Conservation (phyloP, 2,797 vertebrate species). For the Siniperca obscura region DNA sequence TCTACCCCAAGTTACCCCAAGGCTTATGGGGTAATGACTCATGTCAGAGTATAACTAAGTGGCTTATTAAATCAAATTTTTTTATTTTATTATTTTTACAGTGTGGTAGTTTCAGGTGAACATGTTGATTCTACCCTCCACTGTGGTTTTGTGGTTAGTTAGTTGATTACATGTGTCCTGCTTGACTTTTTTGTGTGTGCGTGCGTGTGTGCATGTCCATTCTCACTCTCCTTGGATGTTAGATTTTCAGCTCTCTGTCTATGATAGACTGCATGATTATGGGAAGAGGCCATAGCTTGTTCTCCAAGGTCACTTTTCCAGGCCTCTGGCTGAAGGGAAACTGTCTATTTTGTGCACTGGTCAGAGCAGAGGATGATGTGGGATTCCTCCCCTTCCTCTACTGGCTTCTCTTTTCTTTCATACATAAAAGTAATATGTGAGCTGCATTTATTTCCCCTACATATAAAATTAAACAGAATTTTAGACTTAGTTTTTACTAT, state of each 20-base stretch:
- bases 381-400: conserved; percentile 25
- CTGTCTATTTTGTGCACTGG: conserved; percentile 73
- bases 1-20: conserved; percentile 55
- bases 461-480: conserved; percentile 28
- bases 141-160: conserved; percentile 58
- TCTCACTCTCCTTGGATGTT: conserved; percentile 45
- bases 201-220: conserved; percentile 36
- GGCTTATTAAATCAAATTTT: conserved; percentile 28
- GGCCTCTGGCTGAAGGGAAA: conserved; percentile 68
- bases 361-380: conserved; percentile 66
- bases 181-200: conserved; percentile 15
- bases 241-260: conserved; percentile 55
- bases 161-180: conserved; percentile 54
- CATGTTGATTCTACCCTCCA: conserved; percentile 13
- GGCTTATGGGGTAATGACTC: conserved; percentile 32
- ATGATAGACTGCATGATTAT: conserved; percentile 68
- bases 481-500: conserved; percentile 7
- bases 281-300: conserved; percentile 70
- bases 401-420: conserved; percentile 54
- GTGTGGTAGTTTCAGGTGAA: conserved; percentile 34
- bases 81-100: conserved; percentile 10
- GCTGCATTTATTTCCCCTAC: neutral
- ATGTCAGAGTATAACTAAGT: conserved; percentile 43
- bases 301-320: conserved; percentile 78
- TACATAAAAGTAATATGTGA: conserved; percentile 42